phyloP scores from a whole-genome alignment of 2,888 invertebrate species.

The Axea sp. region DNA sequence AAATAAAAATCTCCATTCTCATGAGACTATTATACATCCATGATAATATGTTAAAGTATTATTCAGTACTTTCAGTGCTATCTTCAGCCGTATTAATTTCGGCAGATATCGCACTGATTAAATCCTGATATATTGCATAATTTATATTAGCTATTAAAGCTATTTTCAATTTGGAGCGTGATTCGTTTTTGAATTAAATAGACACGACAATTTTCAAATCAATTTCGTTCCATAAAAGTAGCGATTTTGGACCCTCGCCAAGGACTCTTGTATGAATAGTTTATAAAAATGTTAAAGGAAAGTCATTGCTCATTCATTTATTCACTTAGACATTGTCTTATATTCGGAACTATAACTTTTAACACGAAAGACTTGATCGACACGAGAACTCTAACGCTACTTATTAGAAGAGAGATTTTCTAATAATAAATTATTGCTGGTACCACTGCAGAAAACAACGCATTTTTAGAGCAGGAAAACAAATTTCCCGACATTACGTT shows the following conservation, averaged over 20 bases:
- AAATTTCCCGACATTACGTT: constrained; percentile 35
- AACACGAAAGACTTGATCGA: constrained; percentile 31
- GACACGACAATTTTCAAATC: constrained; percentile 47
- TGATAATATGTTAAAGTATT: constrained; percentile 13
- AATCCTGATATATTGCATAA: constrained; percentile 48
- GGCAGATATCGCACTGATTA: too few relatives aligned
- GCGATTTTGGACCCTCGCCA: constrained; percentile 49
- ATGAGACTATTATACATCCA: constrained; percentile 5
- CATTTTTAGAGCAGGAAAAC: constrained; percentile 26
- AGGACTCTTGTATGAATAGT: constrained; percentile 43
- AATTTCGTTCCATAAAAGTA: constrained; percentile 55
- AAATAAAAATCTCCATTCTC: too few relatives aligned
- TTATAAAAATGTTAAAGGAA: constrained; percentile 52
- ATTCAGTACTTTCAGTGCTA: constrained; percentile 18
- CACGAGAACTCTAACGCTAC: constrained; percentile 4
- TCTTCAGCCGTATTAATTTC: too few relatives aligned
- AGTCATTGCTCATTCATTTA: constrained; percentile 56
- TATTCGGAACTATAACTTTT: not conserved
- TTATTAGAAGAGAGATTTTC: constrained; percentile 14
- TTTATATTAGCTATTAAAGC: constrained; percentile 50
- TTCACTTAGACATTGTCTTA: constrained; percentile 36
- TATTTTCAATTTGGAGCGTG: constrained; percentile 47
- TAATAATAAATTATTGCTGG: constrained; percentile 13
- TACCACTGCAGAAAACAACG: not conserved
- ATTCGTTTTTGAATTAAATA: constrained; percentile 54